Evolutionary conservation across 2,888 invertebrate genomes (phyloP).

Genomic region (Oasisia sp.): DNA sequence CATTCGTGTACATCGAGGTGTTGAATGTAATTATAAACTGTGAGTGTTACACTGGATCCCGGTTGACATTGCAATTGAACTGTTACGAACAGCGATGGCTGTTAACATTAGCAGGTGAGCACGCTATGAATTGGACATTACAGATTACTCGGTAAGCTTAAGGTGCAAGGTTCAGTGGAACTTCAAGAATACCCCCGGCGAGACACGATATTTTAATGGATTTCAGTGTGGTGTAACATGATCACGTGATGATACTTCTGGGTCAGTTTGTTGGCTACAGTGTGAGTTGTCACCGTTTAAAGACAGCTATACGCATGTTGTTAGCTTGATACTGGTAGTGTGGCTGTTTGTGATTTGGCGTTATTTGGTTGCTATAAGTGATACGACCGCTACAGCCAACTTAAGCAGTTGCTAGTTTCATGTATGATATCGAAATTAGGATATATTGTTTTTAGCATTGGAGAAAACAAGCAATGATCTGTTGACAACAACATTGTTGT

Average conservation of each 20-base stretch:
- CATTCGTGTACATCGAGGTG: background rate
- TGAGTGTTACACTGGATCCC: background rate
- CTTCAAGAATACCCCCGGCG: background rate
- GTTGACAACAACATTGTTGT: no score
- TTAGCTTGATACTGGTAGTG: background rate
- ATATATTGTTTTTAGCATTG: background rate
- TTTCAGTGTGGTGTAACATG: background rate
- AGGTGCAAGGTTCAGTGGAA: background rate
- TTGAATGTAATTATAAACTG: background rate
- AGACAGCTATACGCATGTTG: background rate
- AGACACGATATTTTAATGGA: background rate
- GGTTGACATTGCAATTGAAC: background rate
- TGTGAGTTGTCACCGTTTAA: background rate
- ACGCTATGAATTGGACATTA: background rate
- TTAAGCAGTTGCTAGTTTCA: background rate
- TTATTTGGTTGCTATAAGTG: background rate
- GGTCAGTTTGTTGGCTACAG: background rate
- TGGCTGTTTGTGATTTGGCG: background rate
- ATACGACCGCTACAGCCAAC: background rate
- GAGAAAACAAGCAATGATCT: no score
- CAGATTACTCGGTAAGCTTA: background rate
- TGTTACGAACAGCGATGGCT: background rate
- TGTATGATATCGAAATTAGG: background rate
- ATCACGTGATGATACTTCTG: background rate
- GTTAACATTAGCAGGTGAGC: background rate